Conservation (phyloP, 2,113 vertebrate species). For the Chaetodon trifascialis region DNA sequence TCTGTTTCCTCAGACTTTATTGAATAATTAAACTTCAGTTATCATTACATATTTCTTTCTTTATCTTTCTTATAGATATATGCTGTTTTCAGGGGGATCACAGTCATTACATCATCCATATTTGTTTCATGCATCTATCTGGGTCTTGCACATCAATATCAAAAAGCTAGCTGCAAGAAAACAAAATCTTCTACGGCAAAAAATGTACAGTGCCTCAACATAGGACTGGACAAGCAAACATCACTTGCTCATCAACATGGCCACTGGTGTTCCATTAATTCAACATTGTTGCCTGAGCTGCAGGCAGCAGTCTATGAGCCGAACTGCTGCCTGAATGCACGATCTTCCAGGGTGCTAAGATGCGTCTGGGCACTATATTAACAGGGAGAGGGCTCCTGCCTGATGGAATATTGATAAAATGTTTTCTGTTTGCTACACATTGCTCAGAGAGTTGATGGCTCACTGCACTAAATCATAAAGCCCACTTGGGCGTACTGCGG, state of each 20-base stretch:
- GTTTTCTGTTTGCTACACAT: slow-evolving; percentile 81
- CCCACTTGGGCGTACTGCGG: slow-evolving; percentile 72
- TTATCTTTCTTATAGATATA: background rate
- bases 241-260: slow-evolving; percentile 52
- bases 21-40: background rate
- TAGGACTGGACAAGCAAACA: background rate
- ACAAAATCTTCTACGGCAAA: slow-evolving; percentile 1
- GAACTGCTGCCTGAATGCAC: slow-evolving; percentile 50
- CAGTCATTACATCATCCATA: background rate
- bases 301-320: slow-evolving; percentile 35
- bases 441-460: slow-evolving; percentile 80
- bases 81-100: background rate
- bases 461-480: slow-evolving; percentile 82
- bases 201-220: slow-evolving; percentile 1
- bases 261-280: slow-evolving; percentile 60
- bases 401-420: slow-evolving; percentile 86
- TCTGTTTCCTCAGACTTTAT: background rate
- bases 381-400: slow-evolving; percentile 69
- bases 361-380: slow-evolving; percentile 70
- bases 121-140: background rate
- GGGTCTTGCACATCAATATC: background rate
- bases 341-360: slow-evolving; percentile 55
- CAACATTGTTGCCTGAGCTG: slow-evolving; percentile 45
- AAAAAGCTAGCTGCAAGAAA: background rate
- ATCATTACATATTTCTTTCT: background rate